Conservation (phyloP, 2,888 invertebrate genomes). For the Rapana venosa region DNA sequence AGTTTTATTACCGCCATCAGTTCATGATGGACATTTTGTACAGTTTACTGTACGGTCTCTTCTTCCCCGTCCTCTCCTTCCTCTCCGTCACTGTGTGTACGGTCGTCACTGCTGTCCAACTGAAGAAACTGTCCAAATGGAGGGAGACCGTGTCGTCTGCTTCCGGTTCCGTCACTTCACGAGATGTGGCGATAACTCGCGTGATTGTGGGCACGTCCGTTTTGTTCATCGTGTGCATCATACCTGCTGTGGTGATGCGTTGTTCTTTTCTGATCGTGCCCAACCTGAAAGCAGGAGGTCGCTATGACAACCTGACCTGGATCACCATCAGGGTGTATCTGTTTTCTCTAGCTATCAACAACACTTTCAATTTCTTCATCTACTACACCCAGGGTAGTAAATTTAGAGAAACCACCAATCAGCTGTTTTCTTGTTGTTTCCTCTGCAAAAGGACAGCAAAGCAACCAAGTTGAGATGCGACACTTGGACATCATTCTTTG, state of each 20-base stretch:
- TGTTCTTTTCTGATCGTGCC: not conserved
- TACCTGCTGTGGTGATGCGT: not conserved
- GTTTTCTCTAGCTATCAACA: not conserved
- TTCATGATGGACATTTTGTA: not conserved
- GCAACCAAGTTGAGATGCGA: too few species aligned
- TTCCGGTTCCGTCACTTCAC: not conserved
- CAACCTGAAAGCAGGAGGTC: not conserved
- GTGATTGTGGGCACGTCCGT: not conserved
- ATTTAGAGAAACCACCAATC: not conserved
- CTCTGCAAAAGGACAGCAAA: not conserved
- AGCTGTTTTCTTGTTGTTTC: not conserved
- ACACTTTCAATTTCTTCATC: not conserved
- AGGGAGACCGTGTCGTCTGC: not conserved
- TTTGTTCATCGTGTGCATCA: not conserved
- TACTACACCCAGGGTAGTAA: not conserved
- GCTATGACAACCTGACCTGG: not conserved
- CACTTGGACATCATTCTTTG: too few species aligned
- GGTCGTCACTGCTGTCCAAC: not conserved
- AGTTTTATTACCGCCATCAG: not conserved
- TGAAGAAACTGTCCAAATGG: slow-evolving; percentile 10
- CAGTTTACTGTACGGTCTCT: not conserved
- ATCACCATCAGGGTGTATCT: not conserved
- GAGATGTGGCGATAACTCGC: slow-evolving; percentile 4
- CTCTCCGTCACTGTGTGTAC: not conserved
- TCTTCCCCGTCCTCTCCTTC: not conserved